phyloP scores from a whole-genome alignment of 2,113 vertebrate species.

The Pygoscelis adeliae region DNA sequence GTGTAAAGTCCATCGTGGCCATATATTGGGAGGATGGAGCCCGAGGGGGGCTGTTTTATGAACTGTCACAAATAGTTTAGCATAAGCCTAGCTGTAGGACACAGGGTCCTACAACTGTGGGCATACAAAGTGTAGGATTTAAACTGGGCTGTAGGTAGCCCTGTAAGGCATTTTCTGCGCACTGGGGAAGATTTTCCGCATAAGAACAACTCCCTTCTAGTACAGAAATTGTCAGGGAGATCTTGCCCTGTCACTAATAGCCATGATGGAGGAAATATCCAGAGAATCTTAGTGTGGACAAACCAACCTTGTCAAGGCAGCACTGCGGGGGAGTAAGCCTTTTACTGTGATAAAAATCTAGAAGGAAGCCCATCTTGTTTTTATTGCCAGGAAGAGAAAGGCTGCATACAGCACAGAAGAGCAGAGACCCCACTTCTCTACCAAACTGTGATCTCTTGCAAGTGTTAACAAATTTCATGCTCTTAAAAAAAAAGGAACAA shows the following conservation, averaged over 20 bases:
- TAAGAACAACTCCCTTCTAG: not conserved
- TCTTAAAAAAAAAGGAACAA: not conserved
- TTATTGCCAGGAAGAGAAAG: not conserved
- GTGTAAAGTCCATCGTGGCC: not conserved
- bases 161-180: not conserved
- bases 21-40: not conserved
- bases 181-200: not conserved
- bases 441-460: not conserved
- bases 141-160: not conserved
- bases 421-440: not conserved
- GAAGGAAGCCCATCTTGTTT: not conserved
- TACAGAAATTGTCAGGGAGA: not conserved
- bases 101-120: not conserved
- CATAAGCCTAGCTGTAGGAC: not conserved
- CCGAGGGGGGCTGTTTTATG: not conserved
- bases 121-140: not conserved
- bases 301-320: not conserved
- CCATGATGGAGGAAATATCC: not conserved
- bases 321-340: fast-evolving
- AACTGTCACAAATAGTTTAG: not conserved
- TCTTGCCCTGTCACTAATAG: not conserved
- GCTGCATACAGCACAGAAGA: not conserved
- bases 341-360: not conserved
- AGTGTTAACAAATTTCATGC: not conserved
- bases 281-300: not conserved